Conservation (phyloP, 1,140 invertebrate genomes). For the Bombus turneri region DNA sequence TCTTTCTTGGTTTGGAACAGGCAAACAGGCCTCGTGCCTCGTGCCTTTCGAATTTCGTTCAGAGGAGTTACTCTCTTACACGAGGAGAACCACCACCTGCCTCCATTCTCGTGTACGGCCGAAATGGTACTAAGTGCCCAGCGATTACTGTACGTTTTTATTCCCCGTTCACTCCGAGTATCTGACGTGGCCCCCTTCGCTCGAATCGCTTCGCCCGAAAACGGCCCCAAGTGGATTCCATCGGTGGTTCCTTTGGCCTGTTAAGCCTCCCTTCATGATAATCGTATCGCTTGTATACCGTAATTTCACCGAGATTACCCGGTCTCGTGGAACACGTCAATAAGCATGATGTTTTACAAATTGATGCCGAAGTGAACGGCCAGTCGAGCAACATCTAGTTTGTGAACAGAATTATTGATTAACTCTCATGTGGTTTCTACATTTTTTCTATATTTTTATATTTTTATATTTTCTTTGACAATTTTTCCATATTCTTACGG, state of each 20-base stretch:
- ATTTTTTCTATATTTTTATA: no score
- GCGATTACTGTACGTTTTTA: slow-evolving; percentile 58
- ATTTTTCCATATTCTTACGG: no score
- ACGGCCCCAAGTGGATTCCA: slow-evolving; percentile 6
- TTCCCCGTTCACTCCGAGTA: slow-evolving; percentile 28
- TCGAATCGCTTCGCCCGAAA: slow-evolving; percentile 25
- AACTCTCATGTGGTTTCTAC: no score
- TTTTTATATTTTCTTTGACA: no score
- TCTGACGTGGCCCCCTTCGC: neutral
- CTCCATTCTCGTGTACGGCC: slow-evolving; percentile 36
- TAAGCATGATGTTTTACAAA: slow-evolving; percentile 54
- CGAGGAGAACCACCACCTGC: slow-evolving; percentile 49
- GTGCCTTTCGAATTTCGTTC: slow-evolving; percentile 43
- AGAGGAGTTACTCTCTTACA: neutral
- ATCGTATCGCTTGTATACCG: slow-evolving; percentile 49
- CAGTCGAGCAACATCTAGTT: neutral
- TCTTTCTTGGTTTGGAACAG: slow-evolving; percentile 37
- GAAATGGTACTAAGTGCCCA: slow-evolving; percentile 63
- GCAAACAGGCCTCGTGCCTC: neutral
- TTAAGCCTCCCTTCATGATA: slow-evolving; percentile 42
- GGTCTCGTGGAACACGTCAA: slow-evolving; percentile 4
- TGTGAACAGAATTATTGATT: neutral
- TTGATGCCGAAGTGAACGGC: slow-evolving; percentile 21
- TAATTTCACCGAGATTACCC: slow-evolving; percentile 42
- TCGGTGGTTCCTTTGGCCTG: slow-evolving; percentile 12